Evolutionary conservation across 2,888 invertebrate species (phyloP), one percentile per base, ranked within the genome.

Genomic region (Lasius platythorax): DNA sequence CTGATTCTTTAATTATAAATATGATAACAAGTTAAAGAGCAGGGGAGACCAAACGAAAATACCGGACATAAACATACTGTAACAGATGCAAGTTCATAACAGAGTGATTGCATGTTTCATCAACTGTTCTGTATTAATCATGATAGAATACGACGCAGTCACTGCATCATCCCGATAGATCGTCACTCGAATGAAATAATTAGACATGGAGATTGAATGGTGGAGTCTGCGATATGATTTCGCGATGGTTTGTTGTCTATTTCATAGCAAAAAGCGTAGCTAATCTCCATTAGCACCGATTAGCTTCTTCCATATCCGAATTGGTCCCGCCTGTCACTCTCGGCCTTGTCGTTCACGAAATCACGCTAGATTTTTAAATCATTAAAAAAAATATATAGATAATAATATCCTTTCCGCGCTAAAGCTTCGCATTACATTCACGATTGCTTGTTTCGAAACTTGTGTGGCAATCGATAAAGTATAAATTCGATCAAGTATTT

Each of bases 251-350:
- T 61, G 68, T 64, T 79, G 83, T 88, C 81, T 82, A 76, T 74
- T 83, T 83, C 56, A 83, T 30, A 33, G 73, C 28, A 30, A 82
- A 30, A 82, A 84, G 67, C 84, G 50, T 74, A 64, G 37, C 37
- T 66, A 74, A 63, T 73, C 83, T 83, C 83, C 83, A 87, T 87
- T 88, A 87, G 81, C 85, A 73, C 72, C 87, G 75, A 87, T 87
- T 87, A 87, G 82, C 75, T 83, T 72, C 78, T 78, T 81, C 82
- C 74, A 61, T 68, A 74, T 70, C 86, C 83, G 56, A 88, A 86
- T 87, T 87, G 78, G 85, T 87, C 83, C 66, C 61, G 85, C 72
- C 56, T 83, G 85, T 85, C 88, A 85, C 81, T 78, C 58, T 74
- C 61, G 83, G 83, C 83, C 81, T 87, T 76, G 83, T 66, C 63